Base-by-base conservation (phyloP, 2,888 invertebrate genomes). In the Erebia aethiops region DNA sequence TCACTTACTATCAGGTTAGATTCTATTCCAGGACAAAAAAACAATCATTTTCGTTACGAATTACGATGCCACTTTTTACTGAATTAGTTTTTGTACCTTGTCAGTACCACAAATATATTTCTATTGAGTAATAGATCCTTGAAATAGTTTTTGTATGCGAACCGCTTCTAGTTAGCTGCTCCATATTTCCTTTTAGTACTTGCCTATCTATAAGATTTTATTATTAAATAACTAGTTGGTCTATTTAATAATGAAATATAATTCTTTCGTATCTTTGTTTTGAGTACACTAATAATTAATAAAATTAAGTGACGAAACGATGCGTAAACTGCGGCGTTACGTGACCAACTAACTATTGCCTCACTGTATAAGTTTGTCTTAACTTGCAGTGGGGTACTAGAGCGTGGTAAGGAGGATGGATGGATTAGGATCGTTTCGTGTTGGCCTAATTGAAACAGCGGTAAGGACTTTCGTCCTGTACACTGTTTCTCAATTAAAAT, bases 401-500 rank as follows among this genome's bases (percentile, higher is more conserved):
- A 74, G 68, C 71, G 69, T 67, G n/a, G 57, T 71, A 62, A 61
- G 63, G 73, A 76, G 76, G 54, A 16, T 10, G n/a, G 67, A 63
- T 18, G 56, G 56, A 57, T n/a, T 74, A 69, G 75, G 81, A 81
- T 82, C 80, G 82, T 81, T 84, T 81, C 83, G 84, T 81, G 79
- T 83, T 82, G 81, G 80, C 84, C 85, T 89, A 88, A 89, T 88
- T 88, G 86, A 81, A 84, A 78, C 80, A 80, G 83, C 82, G 82
- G 82, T 85, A 85, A 82, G 78, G 82, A 77, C 41, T 43, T 75
- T 75, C 82, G 74, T 74, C 80, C 80, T 68, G 78, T 80, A 80
- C 80, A 83, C 84, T 84, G 84, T 87, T 82, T 83, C 85, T 86
- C 88, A 89, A 90, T 89, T 90, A 87, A 84, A 82, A 82, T 82